Evolutionary conservation across 1,140 invertebrate genomes (phyloP).

Genomic region (Bombus terrestris): DNA sequence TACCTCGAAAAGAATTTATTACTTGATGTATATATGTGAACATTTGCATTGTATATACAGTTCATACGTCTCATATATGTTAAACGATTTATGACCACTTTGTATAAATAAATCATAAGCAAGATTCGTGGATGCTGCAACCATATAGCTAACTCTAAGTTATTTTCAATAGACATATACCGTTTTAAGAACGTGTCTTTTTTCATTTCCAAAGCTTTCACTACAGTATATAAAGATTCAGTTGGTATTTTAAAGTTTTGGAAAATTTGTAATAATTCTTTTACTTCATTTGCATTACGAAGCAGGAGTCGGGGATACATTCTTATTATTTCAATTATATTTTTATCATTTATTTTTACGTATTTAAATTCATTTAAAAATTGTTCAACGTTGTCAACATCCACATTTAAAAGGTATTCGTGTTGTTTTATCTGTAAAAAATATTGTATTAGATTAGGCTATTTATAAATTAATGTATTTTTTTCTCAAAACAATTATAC

Average conservation of each 20-base stretch:
- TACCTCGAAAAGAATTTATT: background rate
- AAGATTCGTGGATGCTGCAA: conserved; percentile 82
- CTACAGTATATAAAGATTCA: conserved; percentile 76
- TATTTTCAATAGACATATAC: conserved; percentile 78
- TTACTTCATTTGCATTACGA: conserved; percentile 75
- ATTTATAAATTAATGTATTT: conserved; percentile 29
- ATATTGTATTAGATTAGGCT: conserved; percentile 12
- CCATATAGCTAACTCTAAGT: conserved; percentile 82
- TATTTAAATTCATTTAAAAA: conserved; percentile 79
- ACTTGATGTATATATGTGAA: conserved; percentile 60
- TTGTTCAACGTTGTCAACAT: conserved; percentile 80
- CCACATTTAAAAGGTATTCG: conserved; percentile 64
- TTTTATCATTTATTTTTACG: conserved; percentile 74
- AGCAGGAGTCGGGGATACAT: conserved; percentile 81
- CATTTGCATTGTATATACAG: conserved; percentile 80
- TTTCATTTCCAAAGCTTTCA: conserved; percentile 80
- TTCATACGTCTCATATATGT: conserved; percentile 77
- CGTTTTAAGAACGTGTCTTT: conserved; percentile 79
- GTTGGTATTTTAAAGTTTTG: conserved; percentile 80
- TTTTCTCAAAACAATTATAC: background rate
- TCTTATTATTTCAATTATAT: conserved; percentile 80
- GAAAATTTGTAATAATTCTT: conserved; percentile 80
- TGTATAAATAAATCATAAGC: conserved; percentile 81
- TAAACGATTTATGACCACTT: conserved; percentile 79
- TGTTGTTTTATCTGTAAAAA: conserved; percentile 54